Conservation (phyloP, 2,113 vertebrate species). For the Elephas maximus region DNA sequence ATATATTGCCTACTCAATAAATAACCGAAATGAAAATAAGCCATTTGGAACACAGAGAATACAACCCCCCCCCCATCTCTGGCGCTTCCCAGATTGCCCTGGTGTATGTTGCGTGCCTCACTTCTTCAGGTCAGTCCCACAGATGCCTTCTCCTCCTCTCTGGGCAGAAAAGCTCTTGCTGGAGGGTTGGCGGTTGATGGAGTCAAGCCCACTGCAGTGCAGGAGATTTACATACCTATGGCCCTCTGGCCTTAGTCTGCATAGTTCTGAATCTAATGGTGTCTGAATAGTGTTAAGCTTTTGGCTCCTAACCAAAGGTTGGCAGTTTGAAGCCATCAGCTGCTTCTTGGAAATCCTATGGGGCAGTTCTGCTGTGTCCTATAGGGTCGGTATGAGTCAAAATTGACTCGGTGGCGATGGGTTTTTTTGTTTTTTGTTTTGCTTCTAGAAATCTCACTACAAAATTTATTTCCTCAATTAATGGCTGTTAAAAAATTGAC, state of each 20-base stretch:
- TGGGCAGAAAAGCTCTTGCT: neutral
- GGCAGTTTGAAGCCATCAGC: neutral
- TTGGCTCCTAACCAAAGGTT: neutral
- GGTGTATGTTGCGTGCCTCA: neutral
- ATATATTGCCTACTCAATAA: neutral
- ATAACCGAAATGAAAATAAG: neutral
- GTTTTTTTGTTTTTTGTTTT: neutral
- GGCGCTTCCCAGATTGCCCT: neutral
- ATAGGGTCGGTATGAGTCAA: too few relatives aligned
- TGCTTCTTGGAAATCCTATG: neutral
- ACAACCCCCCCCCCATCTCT: neutral
- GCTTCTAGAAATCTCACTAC: slow-evolving; percentile 1
- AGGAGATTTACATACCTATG: neutral
- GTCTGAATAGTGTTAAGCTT: neutral
- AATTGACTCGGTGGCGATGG: too few relatives aligned
- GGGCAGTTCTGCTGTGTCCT: too few relatives aligned
- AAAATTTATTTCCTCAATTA: slow-evolving; percentile 59
- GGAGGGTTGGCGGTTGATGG: neutral
- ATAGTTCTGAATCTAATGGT: neutral
- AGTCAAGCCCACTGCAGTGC: neutral
- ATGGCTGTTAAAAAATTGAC: slow-evolving; percentile 34
- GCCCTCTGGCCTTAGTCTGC: neutral
- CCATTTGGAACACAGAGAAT: neutral
- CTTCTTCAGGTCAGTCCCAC: neutral
- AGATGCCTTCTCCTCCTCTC: neutral